Percentiles rank a stretch among this genome's conserved stretches.
Evolutionary conservation across 2,797 vertebrate genomes (phyloP).

Genomic region (Coregonus suidteri): DNA sequence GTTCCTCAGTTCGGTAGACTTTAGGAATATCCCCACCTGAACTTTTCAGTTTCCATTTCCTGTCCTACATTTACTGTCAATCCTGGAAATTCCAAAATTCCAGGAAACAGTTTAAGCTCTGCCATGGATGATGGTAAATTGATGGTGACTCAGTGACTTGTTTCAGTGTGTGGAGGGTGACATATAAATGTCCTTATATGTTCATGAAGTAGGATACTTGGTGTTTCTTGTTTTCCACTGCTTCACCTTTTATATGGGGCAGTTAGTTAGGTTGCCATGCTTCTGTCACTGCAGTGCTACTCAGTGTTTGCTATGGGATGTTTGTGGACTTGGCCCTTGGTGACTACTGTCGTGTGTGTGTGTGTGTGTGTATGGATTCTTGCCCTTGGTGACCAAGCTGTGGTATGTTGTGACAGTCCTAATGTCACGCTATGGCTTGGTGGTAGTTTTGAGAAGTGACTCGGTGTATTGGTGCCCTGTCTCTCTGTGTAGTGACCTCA

Average conservation of each 20-base stretch:
- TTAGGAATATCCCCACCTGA: not conserved
- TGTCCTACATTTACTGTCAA: too few species aligned
- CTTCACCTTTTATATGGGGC: too few species aligned
- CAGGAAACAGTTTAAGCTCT: not conserved
- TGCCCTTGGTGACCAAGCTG: not conserved
- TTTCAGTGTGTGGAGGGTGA: not conserved
- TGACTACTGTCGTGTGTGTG: not conserved
- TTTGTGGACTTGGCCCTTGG: not conserved
- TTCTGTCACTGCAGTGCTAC: not conserved
- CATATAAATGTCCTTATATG: not conserved
- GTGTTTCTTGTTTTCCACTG: too few species aligned
- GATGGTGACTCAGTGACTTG: not conserved
- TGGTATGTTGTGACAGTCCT: not conserved
- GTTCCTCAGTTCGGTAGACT: too few species aligned
- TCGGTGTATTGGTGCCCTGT: too few species aligned
- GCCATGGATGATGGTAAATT: not conserved
- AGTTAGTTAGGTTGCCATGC: not conserved
- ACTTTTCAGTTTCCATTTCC: not conserved
- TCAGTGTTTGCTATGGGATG: not conserved
- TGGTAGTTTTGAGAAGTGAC: too few species aligned
- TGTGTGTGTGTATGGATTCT: not conserved
- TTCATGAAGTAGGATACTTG: not conserved
- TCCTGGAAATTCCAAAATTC: too few species aligned
- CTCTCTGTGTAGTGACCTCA: too few species aligned
- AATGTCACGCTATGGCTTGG: too few species aligned